Evolutionary conservation across 2,888 invertebrate species (phyloP).

Genomic region (Drosophila mimetica): DNA sequence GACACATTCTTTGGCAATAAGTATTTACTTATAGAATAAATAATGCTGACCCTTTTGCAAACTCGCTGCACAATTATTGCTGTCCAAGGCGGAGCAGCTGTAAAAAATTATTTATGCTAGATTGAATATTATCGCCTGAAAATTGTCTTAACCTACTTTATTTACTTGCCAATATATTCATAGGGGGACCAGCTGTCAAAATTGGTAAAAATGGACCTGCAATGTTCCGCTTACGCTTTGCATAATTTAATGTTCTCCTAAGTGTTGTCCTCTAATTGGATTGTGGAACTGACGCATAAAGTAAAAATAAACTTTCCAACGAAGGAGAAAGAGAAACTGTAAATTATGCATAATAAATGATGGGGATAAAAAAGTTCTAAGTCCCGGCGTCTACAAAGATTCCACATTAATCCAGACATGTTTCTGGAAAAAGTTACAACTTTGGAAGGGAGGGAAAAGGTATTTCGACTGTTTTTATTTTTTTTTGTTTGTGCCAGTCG

Average conservation of each 20-base stretch:
- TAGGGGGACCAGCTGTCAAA: not conserved
- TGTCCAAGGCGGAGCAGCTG: not conserved
- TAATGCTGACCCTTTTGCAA: not conserved
- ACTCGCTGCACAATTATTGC: not conserved
- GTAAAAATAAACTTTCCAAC: not conserved
- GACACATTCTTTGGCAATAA: not conserved
- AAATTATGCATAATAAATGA: slow-evolving; percentile 2
- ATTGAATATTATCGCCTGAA: slow-evolving; percentile 3
- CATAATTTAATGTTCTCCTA: slow-evolving; percentile 1
- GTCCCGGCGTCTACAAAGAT: not conserved
- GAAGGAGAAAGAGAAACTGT: not conserved
- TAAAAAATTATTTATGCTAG: not conserved
- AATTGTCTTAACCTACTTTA: not conserved
- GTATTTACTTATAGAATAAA: not conserved
- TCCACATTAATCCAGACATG: slow-evolving; percentile 2
- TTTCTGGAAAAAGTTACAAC: not conserved
- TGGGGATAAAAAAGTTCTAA: slow-evolving; percentile 4
- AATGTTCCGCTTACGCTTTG: not conserved
- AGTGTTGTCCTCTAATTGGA: slow-evolving; percentile 2
- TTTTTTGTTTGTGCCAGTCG: not conserved
- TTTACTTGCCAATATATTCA: not conserved
- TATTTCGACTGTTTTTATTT: not conserved
- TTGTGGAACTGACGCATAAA: not conserved
- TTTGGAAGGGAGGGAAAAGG: not conserved
- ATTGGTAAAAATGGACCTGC: slow-evolving; percentile 1